phyloP scores from a whole-genome alignment of 2,888 invertebrate species.

The Napeogenes sylphis region DNA sequence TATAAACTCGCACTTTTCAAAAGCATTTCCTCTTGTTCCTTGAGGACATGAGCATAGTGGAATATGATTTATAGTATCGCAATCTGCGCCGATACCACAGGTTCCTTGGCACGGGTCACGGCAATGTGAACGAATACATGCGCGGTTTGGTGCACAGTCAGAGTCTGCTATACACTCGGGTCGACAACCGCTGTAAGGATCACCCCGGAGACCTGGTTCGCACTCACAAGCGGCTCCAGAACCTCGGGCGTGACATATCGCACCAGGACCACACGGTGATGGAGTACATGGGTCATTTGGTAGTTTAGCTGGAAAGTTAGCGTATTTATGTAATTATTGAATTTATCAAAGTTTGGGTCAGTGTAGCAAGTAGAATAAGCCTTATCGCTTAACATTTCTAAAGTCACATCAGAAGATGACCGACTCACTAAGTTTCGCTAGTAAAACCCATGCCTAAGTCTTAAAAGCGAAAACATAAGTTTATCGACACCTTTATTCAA shows the following conservation, averaged over 20 bases:
- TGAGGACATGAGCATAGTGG: constrained; percentile 84
- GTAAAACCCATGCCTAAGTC: constrained; percentile 77
- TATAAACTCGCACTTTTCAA: constrained; percentile 77
- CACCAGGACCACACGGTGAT: constrained; percentile 89
- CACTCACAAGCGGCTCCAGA: constrained; percentile 85
- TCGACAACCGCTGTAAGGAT: constrained; percentile 85
- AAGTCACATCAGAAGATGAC: constrained; percentile 30
- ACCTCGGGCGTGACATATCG: constrained; percentile 86
- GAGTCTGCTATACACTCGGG: constrained; percentile 93
- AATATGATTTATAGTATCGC: constrained; percentile 84
- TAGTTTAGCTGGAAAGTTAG: constrained; percentile 55
- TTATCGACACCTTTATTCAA: constrained; percentile 35
- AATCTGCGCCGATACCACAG: constrained; percentile 89
- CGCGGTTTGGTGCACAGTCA: constrained; percentile 89
- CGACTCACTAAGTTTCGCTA: constrained; percentile 61
- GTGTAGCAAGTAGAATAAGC: constrained; percentile 52
- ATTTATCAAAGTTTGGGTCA: constrained; percentile 16
- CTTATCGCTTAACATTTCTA: constrained; percentile 33
- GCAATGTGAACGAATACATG: constrained; percentile 90
- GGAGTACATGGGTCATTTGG: constrained; percentile 87
- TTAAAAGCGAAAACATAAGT: constrained; percentile 67
- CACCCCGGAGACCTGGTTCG: constrained; percentile 83
- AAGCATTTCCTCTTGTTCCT: constrained; percentile 83
- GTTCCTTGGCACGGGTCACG: constrained; percentile 89
- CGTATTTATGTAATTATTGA: constrained; percentile 10